These are phyloP conservation scores for Fulmarus glacialis DNA, from an alignment of 2,113 vertebrate genomes.

Conservation along the genomic window DNA sequence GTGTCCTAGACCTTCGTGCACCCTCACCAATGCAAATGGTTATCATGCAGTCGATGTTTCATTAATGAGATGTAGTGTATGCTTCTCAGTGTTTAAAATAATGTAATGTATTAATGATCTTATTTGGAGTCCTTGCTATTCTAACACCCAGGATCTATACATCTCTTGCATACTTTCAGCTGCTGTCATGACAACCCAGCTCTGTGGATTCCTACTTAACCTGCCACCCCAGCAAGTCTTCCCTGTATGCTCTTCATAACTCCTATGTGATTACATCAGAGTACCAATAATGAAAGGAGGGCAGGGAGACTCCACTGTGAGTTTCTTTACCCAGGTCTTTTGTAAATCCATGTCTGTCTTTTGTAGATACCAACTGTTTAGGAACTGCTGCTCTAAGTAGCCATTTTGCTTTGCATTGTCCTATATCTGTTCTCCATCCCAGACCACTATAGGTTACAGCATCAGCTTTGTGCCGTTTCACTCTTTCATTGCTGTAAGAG, in stretches of 20 bases:
- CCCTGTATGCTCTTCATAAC: constrained; percentile 49
- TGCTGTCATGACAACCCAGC: constrained; percentile 69
- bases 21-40: neutral
- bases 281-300: constrained; percentile 54
- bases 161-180: constrained; percentile 58
- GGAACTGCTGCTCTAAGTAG: neutral
- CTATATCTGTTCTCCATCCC: constrained; percentile 20
- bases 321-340: constrained; percentile 55
- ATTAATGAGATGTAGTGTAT: neutral
- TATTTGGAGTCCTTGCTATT: constrained; percentile 40
- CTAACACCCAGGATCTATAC: constrained; percentile 47
- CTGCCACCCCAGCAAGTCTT: constrained; percentile 61
- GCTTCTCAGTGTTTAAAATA: constrained; percentile 25
- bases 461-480: neutral
- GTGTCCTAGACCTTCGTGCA: neutral
- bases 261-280: constrained; percentile 37
- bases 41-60: neutral
- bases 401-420: constrained; percentile 17
- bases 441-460: neutral
- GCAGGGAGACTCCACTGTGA: constrained; percentile 61
- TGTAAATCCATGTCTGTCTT: constrained; percentile 6
- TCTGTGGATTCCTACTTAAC: constrained; percentile 65
- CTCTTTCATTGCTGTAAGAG: neutral
- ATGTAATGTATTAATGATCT: constrained; percentile 9
- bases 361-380: constrained; percentile 12